phyloP scores from a whole-genome alignment of 2,888 invertebrate species.

The Drosophila heteroneura region DNA sequence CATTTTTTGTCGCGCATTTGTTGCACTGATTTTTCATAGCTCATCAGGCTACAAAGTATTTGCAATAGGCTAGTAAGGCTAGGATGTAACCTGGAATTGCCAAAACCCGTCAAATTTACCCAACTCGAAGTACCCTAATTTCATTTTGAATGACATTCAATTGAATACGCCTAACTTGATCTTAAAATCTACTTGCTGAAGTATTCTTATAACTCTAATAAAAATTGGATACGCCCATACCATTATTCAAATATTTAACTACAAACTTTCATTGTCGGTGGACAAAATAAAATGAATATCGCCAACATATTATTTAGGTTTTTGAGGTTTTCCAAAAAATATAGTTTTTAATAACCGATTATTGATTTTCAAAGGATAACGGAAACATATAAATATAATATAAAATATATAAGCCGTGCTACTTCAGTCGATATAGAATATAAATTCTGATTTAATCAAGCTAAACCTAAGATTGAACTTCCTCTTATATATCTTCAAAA shows the following conservation, averaged over 20 bases:
- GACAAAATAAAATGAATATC: not conserved
- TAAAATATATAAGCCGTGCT: not conserved
- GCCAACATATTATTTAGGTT: not conserved
- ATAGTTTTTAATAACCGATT: not conserved
- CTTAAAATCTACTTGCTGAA: not conserved
- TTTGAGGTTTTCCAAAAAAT: not conserved
- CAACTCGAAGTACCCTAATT: not conserved
- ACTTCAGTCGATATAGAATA: not conserved
- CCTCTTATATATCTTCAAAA: not conserved
- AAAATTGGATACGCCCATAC: not conserved
- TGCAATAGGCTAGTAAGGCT: not conserved
- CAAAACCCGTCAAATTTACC: not conserved
- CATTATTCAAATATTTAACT: not conserved
- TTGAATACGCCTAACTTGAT: not conserved
- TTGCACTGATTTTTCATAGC: constrained; percentile 80
- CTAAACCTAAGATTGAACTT: not conserved
- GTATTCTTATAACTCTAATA: not conserved
- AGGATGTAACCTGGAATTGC: not conserved
- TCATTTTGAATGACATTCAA: not conserved
- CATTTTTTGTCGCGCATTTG: constrained; percentile 77
- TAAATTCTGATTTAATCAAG: not conserved
- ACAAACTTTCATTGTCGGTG: not conserved
- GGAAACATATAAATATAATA: too few species aligned
- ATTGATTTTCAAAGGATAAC: not conserved
- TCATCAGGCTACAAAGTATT: constrained; percentile 30